These are phyloP conservation scores for Epistrophe eligans DNA, from an alignment of 2,888 invertebrate genomes.

Conservation along the genomic window DNA sequence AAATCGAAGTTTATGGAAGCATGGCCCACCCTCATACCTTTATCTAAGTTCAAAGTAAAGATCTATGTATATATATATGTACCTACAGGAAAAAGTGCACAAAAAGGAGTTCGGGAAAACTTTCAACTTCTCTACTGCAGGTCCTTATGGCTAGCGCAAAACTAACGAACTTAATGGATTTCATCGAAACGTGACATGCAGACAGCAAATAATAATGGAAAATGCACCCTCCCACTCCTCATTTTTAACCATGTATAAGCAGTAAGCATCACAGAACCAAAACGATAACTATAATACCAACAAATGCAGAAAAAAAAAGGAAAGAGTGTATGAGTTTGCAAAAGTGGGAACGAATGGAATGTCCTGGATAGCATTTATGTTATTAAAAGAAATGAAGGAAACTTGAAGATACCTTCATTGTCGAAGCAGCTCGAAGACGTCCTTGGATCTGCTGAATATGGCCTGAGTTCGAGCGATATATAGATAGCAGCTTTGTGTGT, in stretches of 20 bases:
- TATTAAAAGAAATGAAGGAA: constrained; percentile 69
- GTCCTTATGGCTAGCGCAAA: constrained; percentile 71
- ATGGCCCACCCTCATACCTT: background rate
- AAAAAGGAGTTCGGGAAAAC: constrained; percentile 35
- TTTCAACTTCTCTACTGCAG: constrained; percentile 56
- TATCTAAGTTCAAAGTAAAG: background rate
- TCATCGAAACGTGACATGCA: constrained; percentile 73
- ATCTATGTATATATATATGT: background rate
- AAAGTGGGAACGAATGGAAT: constrained; percentile 37
- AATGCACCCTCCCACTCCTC: constrained; percentile 42
- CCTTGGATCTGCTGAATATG: constrained; percentile 30
- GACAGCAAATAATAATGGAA: constrained; percentile 75
- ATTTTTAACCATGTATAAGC: background rate
- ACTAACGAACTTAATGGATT: constrained; percentile 74
- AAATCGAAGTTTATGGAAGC: constrained; percentile 12
- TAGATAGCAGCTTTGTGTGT: background rate
- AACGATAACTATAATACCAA: constrained; percentile 1
- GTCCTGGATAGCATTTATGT: constrained; percentile 66
- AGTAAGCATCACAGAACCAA: background rate
- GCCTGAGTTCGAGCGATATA: constrained; percentile 27
- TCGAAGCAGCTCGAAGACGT: background rate
- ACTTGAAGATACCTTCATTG: constrained; percentile 51
- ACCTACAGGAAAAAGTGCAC: constrained; percentile 5
- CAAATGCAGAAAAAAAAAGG: background rate
- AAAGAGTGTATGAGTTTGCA: background rate